A percentile compares a stretch with the other conserved stretches of the same genome.
Evolutionary conservation across 2,888 invertebrate species (phyloP).

Genomic region (Arrhopalites spinosus): DNA sequence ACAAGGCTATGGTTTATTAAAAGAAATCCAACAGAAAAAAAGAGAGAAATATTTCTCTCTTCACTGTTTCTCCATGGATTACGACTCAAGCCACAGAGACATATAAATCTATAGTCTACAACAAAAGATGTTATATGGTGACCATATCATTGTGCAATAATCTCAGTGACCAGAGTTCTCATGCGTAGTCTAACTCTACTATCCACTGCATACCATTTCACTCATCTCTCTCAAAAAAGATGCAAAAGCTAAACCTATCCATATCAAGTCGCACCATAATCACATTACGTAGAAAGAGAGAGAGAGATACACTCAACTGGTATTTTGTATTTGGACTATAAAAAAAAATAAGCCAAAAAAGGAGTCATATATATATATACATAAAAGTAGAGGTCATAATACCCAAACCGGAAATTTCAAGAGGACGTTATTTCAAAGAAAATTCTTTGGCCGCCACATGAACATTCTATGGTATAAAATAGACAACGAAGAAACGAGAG

Average conservation of each 20-base stretch:
- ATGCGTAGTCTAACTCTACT: background rate
- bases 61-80: background rate
- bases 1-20: constrained; percentile 1
- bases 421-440: background rate
- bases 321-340: background rate
- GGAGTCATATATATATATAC: background rate
- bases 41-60: background rate
- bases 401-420: background rate
- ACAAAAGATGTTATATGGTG: background rate
- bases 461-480: background rate
- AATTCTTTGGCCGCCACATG: no score
- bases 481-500: background rate
- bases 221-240: background rate
- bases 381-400: background rate
- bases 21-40: background rate
- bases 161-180: background rate
- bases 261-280: constrained; percentile 6
- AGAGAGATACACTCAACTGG: background rate
- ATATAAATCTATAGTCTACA: background rate
- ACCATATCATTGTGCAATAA: background rate
- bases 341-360: no score
- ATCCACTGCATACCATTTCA: background rate
- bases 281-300: constrained; percentile 5
- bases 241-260: constrained; percentile 6
- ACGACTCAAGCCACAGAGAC: constrained; percentile 4